phyloP scores from a whole-genome alignment of 1,140 invertebrate species.

The Danaus plexippus region DNA sequence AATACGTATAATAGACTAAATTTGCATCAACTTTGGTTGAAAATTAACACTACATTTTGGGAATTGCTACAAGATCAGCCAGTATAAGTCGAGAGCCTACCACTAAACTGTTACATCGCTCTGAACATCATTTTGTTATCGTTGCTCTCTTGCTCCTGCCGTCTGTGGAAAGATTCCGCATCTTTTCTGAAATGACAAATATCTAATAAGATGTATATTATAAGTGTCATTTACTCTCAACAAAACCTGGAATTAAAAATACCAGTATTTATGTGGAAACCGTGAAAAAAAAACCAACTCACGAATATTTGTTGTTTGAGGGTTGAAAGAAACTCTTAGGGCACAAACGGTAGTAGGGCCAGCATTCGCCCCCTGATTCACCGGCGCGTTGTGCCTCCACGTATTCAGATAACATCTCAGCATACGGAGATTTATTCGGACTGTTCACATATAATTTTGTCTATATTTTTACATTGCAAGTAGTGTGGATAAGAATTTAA shows the following conservation, averaged over 20 bases:
- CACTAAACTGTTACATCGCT: conserved; percentile 44
- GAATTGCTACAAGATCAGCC: conserved; percentile 23
- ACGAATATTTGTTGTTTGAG: conserved; percentile 77
- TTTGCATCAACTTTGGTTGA: conserved; percentile 62
- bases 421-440: conserved; percentile 85
- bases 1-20: conserved; percentile 29
- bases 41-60: conserved; percentile 62
- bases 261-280: too few species aligned
- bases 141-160: conserved; percentile 45
- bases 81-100: neutral
- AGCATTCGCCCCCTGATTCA: conserved; percentile 83
- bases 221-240: too few species aligned
- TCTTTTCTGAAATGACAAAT: conserved; percentile 50
- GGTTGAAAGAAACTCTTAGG: conserved; percentile 84
- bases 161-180: conserved; percentile 58
- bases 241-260: too few species aligned
- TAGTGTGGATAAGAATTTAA: too few species aligned
- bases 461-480: too few species aligned
- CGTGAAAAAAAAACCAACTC: conserved; percentile 35
- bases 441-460: conserved; percentile 61
- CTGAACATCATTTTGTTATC: conserved; percentile 49
- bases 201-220: neutral
- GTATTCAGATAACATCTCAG: conserved; percentile 80
- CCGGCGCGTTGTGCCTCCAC: conserved; percentile 85
- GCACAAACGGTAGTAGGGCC: conserved; percentile 86